A percentile compares a stretch with the other conserved stretches of the same genome.
phyloP scores from a whole-genome alignment of 2,888 invertebrate species.

The Acleris laterana region DNA sequence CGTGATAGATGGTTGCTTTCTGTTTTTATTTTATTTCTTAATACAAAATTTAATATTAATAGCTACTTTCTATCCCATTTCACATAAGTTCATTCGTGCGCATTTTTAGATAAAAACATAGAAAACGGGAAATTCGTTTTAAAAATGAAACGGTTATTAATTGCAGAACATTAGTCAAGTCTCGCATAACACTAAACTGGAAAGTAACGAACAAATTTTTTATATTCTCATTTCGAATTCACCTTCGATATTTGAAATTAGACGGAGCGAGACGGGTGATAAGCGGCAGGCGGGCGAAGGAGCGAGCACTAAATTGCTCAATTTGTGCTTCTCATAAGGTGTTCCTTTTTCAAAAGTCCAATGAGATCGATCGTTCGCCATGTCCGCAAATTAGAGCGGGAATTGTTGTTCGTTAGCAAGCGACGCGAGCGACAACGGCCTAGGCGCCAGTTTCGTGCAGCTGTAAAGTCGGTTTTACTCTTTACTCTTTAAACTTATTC shows the following conservation, averaged over 20 bases:
- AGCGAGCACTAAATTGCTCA: constrained; percentile 79
- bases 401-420: constrained; percentile 79
- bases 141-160: constrained; percentile 4
- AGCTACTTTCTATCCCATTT: neutral
- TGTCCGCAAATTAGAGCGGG: constrained; percentile 83
- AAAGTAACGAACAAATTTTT: constrained; percentile 59
- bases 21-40: neutral
- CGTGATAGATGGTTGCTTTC: neutral
- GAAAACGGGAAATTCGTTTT: neutral
- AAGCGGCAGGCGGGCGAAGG: constrained; percentile 53
- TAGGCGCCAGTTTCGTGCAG: constrained; percentile 46
- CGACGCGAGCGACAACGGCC: constrained; percentile 45
- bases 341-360: constrained; percentile 81
- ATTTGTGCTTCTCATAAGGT: constrained; percentile 78
- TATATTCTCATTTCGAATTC: constrained; percentile 65
- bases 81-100: neutral
- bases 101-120: constrained; percentile 1
- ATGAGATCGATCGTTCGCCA: constrained; percentile 83
- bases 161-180: constrained; percentile 49
- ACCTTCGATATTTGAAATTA: constrained; percentile 50
- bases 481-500: constrained; percentile 38
- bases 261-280: constrained; percentile 54
- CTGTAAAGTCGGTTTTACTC: constrained; percentile 45
- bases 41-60: neutral
- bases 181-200: constrained; percentile 53